Conservation (phyloP, 2,797 vertebrate species). For the Acipenser ruthenus region DNA sequence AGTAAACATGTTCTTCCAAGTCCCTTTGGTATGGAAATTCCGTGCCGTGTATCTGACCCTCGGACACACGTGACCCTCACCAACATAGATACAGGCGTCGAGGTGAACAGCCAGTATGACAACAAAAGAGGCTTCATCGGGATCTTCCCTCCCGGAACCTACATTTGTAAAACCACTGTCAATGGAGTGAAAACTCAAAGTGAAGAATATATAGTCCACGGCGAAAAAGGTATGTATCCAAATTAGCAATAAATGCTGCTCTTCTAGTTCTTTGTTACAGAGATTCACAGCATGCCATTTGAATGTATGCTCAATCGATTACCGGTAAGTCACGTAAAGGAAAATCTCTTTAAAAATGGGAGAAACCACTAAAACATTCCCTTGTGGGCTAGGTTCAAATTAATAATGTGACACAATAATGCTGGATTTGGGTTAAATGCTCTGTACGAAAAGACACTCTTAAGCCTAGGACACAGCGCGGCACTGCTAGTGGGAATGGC, state of each 20-base stretch:
- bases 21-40: constrained; percentile 77
- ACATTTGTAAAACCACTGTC: constrained; percentile 68
- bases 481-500: too few relatives aligned
- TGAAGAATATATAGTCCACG: constrained; percentile 77
- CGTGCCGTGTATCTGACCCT: constrained; percentile 83
- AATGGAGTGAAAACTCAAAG: constrained; percentile 64
- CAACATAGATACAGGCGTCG: constrained; percentile 55
- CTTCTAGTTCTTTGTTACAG: too few relatives aligned
- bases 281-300: too few relatives aligned
- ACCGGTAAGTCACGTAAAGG: too few relatives aligned
- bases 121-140: constrained; percentile 80
- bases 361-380: too few relatives aligned
- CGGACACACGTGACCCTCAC: constrained; percentile 65
- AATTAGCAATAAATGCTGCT: not conserved
- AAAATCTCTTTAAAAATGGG: too few relatives aligned
- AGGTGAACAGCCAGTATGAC: constrained; percentile 65
- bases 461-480: not conserved
- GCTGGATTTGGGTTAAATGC: too few relatives aligned
- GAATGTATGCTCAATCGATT: too few relatives aligned
- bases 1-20: constrained; percentile 72
- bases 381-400: too few relatives aligned
- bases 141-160: constrained; percentile 73
- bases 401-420: too few relatives aligned
- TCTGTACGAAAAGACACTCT: too few relatives aligned
- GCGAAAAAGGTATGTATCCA: constrained; percentile 66